Base-by-base conservation (phyloP, 2,888 invertebrate genomes). In the Metacarcinus magister region DNA sequence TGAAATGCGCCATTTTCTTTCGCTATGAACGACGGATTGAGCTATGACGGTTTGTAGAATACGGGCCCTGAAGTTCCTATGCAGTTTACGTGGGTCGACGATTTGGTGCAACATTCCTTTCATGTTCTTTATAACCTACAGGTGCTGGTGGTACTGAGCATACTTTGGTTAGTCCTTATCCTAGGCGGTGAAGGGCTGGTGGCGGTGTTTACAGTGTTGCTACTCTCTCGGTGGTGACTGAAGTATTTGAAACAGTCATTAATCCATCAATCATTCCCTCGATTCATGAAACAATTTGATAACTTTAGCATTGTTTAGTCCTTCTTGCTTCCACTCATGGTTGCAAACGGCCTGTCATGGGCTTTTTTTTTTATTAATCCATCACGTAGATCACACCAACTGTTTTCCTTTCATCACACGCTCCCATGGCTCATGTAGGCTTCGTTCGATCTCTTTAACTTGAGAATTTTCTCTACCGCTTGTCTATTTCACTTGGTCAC, bases 341-440 rank as follows among this genome's bases (percentile, higher is more conserved):
- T n/a, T n/a, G 7, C 67, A 67, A 67, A 67, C 67, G 67, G 67
- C 67, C 67, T 67, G 67, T 7, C 67, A 67, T 23, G 67, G n/a
- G 67, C 67, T 67, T 67, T n/a, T 67, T n/a, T n/a, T n/a, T 67
- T 67, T 67, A 67, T 67, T 67, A 67, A 67, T 67, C 67, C 67
- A 67, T 67, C 67, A 67, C 67, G 7, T n/a, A 23, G 67, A 67
- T 67, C 67, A 67, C 67, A 7, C 23, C 39, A 39, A n/a, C 67
- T 67, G 67, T n/a, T 67, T 67, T 67, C 4, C 54, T 67, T 2
- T n/a, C 67, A 67, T 67, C 67, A 67, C 67, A 67, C 67, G 7
- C 67, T 0, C n/a, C 0, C 67, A 16, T 67, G n/a, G n/a, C 67
- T 67, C 67, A 5, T n/a, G 67, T 23, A 4, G 23, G n/a, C 67